phyloP scores from a whole-genome alignment of 2,888 invertebrate species.

The Anorthoa munda region DNA sequence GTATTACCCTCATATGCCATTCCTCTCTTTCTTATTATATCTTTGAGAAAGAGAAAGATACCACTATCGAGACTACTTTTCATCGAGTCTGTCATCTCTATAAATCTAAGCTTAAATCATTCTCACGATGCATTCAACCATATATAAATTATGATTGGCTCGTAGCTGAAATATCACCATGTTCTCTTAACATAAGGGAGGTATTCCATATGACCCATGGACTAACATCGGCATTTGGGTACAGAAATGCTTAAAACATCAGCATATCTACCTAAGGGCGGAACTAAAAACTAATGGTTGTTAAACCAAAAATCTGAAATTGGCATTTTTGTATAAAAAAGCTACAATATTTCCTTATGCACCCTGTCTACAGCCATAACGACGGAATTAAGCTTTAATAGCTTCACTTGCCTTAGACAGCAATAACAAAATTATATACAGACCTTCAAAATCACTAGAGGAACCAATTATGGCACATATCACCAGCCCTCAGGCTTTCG shows the following conservation, averaged over 20 bases:
- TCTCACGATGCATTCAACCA: constrained; percentile 20
- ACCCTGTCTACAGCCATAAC: constrained; percentile 7
- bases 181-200: constrained; percentile 33
- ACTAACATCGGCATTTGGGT: constrained; percentile 19
- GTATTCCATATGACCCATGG: constrained; percentile 11
- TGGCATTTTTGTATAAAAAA: constrained; percentile 6
- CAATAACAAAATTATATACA: constrained; percentile 48
- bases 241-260: constrained; percentile 17
- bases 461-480: constrained; percentile 66
- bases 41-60: constrained; percentile 20
- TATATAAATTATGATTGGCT: constrained; percentile 16
- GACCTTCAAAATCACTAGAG: constrained; percentile 51
- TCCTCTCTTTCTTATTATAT: constrained; percentile 12
- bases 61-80: not conserved
- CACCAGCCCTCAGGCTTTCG: constrained; percentile 58
- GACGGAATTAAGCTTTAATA: constrained; percentile 20
- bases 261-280: constrained; percentile 9
- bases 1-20: constrained; percentile 1
- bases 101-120: constrained; percentile 9
- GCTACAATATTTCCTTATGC: constrained; percentile 15
- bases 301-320: constrained; percentile 12
- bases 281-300: constrained; percentile 25
- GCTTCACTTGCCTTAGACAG: constrained; percentile 3
- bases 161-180: constrained; percentile 32
- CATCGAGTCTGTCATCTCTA: constrained; percentile 9